Base-by-base conservation (phyloP, 2,113 vertebrate genomes). In the Oncorhynchus clarkii region DNA sequence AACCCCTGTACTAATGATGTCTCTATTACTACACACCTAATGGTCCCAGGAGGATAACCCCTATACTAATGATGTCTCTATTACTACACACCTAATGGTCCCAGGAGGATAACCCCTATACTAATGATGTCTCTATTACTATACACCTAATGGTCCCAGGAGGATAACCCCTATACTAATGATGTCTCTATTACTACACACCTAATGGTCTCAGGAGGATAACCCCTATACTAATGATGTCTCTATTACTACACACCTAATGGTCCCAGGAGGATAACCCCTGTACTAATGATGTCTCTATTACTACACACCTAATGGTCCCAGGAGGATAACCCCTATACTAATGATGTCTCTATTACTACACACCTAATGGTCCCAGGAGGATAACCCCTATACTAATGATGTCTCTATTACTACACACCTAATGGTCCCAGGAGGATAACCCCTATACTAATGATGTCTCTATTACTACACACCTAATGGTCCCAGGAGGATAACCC, bases 321-420 rank as follows among this genome's bases (percentile, higher is more conserved):
- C 20, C 39, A 70, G n/a, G 27, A 39, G 34, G 7, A 4, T 70
- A 39, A 70, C 68, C 68, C 11, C 39, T 24, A 0, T 13, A 16
- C 39, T 70, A 70, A 70, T 70, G 39, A 70, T 49, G 39, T n/a
- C n/a, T 24, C 18, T 12, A 70, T 70, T 70, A 48, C 34, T 48
- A 22, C 34, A 45, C 68, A 49, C 34, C 20, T 26, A 16, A 49
- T 49, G 13, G 34, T n/a, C 68, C 20, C 68, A 70, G n/a, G 16
- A 39, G 34, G 7, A 4, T 70, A 39, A 70, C 68, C 68, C 20
- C 39, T 24, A 3, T 13, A 16, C 39, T 70, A 70, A 70, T 70
- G 39, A 70, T 49, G 39, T n/a, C n/a, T 24, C 18, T 12, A 70
- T 70, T 49, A 48, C 34, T 48, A 22, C 34, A 45, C 68, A 49